Evolutionary conservation across 2,888 invertebrate species (phyloP).

Genomic region (Molorchus minor): DNA sequence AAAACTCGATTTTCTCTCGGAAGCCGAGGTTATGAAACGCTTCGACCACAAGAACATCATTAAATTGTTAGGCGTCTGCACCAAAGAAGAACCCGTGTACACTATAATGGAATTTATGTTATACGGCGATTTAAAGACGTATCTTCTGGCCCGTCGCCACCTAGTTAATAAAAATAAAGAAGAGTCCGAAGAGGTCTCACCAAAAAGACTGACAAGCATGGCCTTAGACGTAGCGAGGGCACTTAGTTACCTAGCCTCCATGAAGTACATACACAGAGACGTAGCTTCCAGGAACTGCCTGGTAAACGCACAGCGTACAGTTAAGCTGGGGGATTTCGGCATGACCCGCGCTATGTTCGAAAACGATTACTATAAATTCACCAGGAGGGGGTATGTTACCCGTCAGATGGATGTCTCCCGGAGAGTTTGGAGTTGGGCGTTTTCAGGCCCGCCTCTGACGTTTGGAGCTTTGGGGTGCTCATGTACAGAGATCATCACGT

Average conservation of each 20-base stretch:
- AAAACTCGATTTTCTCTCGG: constrained; percentile 89
- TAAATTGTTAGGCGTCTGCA: constrained; percentile 81
- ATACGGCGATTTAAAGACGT: constrained; percentile 91
- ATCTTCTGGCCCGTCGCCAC: constrained; percentile 83
- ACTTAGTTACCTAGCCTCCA: constrained; percentile 82
- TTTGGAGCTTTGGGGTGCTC: constrained; percentile 90
- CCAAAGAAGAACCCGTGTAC: constrained; percentile 86
- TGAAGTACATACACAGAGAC: constrained; percentile 91
- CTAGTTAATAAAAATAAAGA: constrained; percentile 73
- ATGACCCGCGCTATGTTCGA: constrained; percentile 91
- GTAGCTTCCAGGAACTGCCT: constrained; percentile 79
- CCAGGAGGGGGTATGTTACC: constrained; percentile 68
- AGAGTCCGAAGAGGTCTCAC: constrained; percentile 80
- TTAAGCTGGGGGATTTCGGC: constrained; percentile 92
- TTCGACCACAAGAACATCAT: constrained; percentile 92
- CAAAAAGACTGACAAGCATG: constrained; percentile 83
- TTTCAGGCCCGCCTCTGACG: constrained; percentile 87
- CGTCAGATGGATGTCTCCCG: constrained; percentile 85
- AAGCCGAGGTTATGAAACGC: constrained; percentile 93
- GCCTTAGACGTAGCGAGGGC: constrained; percentile 89
- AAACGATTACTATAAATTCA: constrained; percentile 89
- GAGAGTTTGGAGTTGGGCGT: constrained; percentile 84
- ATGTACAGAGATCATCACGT: constrained; percentile 89
- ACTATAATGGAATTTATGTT: constrained; percentile 95
- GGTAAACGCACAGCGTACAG: constrained; percentile 71